phyloP scores from a whole-genome alignment of 2,113 vertebrate species.

The Ceratotherium simum region DNA sequence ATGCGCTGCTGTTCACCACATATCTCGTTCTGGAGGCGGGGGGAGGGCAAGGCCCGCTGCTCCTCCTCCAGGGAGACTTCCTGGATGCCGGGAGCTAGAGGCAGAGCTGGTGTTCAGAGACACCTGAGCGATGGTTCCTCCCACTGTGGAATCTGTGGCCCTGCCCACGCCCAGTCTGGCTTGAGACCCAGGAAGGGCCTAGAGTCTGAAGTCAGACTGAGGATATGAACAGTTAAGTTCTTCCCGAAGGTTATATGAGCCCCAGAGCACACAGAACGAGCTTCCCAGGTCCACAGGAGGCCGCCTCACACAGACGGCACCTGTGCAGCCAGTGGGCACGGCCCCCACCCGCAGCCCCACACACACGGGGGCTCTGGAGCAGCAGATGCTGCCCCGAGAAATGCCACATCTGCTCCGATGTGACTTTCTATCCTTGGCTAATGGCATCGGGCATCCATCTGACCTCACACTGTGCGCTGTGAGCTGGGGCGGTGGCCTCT shows the following conservation, averaged over 20 bases:
- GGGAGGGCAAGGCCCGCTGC: not conserved
- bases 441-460: fast-evolving
- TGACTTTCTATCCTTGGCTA: not conserved
- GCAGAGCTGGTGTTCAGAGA: not conserved
- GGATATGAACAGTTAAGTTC: not conserved
- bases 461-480: not conserved
- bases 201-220: not conserved
- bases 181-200: not conserved
- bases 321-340: fast-evolving
- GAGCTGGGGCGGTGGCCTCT: fast-evolving
- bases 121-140: fast-evolving
- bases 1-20: not conserved
- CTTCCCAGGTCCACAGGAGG: not conserved
- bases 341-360: not conserved
- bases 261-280: fast-evolving
- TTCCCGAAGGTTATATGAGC: not conserved
- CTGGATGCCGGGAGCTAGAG: not conserved
- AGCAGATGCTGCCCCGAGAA: not conserved
- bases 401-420: not conserved
- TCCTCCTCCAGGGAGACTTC: not conserved
- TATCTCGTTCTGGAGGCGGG: not conserved
- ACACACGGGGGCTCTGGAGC: not conserved
- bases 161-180: not conserved
- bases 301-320: not conserved
- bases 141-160: not conserved